Evolutionary conservation across 2,113 vertebrate genomes (phyloP), one percentile per base, ranked within the genome.

Genomic region (Odontesthes bonariensis): DNA sequence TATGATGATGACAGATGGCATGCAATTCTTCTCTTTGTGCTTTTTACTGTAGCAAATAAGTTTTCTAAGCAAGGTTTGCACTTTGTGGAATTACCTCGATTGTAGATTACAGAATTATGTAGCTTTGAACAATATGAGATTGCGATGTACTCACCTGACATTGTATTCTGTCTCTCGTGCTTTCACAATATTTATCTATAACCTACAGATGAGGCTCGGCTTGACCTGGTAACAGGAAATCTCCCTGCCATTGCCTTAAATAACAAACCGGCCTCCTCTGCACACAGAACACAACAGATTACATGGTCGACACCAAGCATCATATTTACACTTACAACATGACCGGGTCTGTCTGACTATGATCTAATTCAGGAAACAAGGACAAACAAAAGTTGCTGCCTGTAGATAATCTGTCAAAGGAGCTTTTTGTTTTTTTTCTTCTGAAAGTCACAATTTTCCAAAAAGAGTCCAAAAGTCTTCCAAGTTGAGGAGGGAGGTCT

Each of bases 101-200:
- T 49, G 4, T 19, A 58, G 62, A 69, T 46, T 8, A 56, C 2
- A 31, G 9, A 69, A 53, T 66, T 22, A 59, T 27, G 0, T 13
- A 40, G 5, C 20, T 19, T 20, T 57, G 11, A 47, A 8, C 6
- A 75, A 47, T 62, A 20, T 53, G 4, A 33, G 44, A 6, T 60
- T 3, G n/a, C 19, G 58, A 31, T 40, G 10, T 8, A 11, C 65
- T 0, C 22, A 75, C 54, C 42, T 62, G 55, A 47, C 11, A 20
- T 32, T 10, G 0, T 49, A 53, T 65, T 65, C 42, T 54, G 54
- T 73, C 75, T 59, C 20, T 31, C 32, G 53, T 75, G 58, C 19
- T 75, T 76, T 68, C 64, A 79, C 77, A 75, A 73, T 58, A 73
- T 73, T 62, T 63, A 73, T 77, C 81, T 75, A 77, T 82, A 82